A percentile compares a stretch with the other conserved stretches of the same genome.
These are phyloP conservation scores for Phataginus tetradactyla DNA, from an alignment of 2,797 vertebrate species.

Conservation along the genomic window DNA sequence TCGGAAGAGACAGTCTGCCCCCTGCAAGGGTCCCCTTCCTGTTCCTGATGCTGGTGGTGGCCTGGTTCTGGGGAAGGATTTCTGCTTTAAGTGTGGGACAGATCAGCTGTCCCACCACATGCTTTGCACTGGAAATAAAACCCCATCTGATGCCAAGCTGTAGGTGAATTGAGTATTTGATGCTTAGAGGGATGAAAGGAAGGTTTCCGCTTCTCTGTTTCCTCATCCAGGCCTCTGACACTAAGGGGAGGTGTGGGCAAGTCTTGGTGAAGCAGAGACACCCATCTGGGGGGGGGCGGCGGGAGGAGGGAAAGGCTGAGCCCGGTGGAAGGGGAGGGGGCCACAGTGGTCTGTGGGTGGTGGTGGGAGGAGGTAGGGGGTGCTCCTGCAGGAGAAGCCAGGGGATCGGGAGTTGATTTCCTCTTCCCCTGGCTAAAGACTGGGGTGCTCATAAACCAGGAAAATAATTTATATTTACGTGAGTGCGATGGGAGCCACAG, in stretches of 20 bases:
- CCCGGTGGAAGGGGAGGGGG: neutral
- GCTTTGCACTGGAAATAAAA: neutral
- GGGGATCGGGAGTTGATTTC: neutral
- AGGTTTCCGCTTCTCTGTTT: neutral
- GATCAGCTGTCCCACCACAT: accelerated
- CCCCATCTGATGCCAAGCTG: neutral
- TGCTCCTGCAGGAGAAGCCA: neutral
- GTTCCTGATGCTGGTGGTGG: too few relatives aligned
- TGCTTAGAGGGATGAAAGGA: neutral
- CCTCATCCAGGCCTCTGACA: neutral
- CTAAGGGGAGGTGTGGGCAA: neutral
- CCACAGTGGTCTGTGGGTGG: too few relatives aligned
- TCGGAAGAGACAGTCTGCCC: neutral
- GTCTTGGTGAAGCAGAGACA: neutral
- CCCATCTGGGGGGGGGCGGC: neutral
- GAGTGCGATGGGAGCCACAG: neutral
- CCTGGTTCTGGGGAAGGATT: neutral
- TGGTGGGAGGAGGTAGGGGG: too few relatives aligned
- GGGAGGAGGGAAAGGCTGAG: neutral
- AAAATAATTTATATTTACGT: neutral
- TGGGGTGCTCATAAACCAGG: neutral
- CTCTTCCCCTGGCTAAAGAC: neutral
- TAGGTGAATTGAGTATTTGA: slow-evolving; percentile 28
- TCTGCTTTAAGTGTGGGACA: neutral
- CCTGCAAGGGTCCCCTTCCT: neutral